A percentile compares a stretch with the other conserved stretches of the same genome.
These are phyloP conservation scores for Sprattus sprattus DNA, from an alignment of 2,113 vertebrate genomes.

Conservation along the genomic window DNA sequence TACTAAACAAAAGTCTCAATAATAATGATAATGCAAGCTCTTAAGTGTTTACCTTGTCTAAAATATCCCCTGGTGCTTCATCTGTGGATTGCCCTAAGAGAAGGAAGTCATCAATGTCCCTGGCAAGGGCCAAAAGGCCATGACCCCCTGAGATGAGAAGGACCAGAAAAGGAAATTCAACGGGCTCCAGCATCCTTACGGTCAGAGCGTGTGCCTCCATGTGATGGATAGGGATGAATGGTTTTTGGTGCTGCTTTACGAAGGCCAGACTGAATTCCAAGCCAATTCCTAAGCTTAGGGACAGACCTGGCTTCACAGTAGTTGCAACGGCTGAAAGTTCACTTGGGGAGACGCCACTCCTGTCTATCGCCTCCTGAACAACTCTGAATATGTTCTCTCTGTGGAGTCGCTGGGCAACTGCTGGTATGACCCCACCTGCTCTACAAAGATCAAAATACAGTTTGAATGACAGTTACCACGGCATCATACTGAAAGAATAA, in stretches of 20 bases:
- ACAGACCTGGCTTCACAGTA: conserved; percentile 87
- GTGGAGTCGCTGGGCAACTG: conserved; percentile 87
- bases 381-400: conserved; percentile 81
- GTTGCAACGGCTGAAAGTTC: conserved; percentile 86
- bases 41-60: conserved; percentile 83
- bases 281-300: conserved; percentile 81
- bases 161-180: conserved; percentile 91
- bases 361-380: conserved; percentile 78
- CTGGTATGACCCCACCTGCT: conserved; percentile 88
- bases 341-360: conserved; percentile 65
- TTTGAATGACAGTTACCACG: neutral
- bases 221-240: conserved; percentile 94
- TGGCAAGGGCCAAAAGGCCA: conserved; percentile 83
- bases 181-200: conserved; percentile 74
- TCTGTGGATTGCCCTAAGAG: conserved; percentile 85
- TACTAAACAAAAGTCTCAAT: neutral
- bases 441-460: conserved; percentile 63
- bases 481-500: neutral
- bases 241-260: conserved; percentile 74
- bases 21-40: neutral
- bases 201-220: conserved; percentile 98
- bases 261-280: conserved; percentile 79
- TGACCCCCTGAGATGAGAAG: conserved; percentile 92
- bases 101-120: conserved; percentile 86
- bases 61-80: conserved; percentile 85